phyloP scores from a whole-genome alignment of 2,113 vertebrate genomes.

The Podarcis raffonei region DNA sequence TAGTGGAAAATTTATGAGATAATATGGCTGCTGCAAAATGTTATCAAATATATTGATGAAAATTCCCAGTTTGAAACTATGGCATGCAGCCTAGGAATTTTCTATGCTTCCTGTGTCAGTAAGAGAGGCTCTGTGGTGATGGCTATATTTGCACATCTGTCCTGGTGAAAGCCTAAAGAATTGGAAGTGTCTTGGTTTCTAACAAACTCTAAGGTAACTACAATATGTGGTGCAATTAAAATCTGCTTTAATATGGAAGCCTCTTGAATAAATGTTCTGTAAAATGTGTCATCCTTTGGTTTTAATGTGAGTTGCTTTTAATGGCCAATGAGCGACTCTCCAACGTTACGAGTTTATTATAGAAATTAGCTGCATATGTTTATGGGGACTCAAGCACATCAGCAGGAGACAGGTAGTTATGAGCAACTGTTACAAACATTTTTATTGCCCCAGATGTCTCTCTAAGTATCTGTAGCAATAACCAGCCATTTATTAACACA shows the following conservation, averaged over 20 bases:
- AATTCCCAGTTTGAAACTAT: neutral
- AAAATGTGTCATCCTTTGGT: neutral
- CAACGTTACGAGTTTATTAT: neutral
- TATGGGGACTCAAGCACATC: neutral
- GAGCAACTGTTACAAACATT: slow-evolving; percentile 2
- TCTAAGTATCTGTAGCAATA: neutral
- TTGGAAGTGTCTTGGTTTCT: neutral
- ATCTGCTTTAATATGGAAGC: neutral
- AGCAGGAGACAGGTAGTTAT: neutral
- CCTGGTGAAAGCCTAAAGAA: neutral
- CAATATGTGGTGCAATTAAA: neutral
- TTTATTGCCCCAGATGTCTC: neutral
- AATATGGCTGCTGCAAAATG: neutral
- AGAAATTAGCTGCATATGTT: neutral
- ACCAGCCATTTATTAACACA: neutral
- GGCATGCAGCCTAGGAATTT: neutral
- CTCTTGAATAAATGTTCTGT: neutral
- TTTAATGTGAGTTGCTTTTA: slow-evolving; percentile 2
- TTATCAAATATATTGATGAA: neutral
- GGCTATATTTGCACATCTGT: neutral
- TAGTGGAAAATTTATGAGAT: neutral
- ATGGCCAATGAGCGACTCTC: neutral
- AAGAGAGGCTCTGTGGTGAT: neutral
- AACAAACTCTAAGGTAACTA: neutral
- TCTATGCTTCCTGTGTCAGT: neutral